These are phyloP conservation scores for Eurosta solidaginis DNA, from an alignment of 1,140 invertebrate genomes.

Conservation along the genomic window DNA sequence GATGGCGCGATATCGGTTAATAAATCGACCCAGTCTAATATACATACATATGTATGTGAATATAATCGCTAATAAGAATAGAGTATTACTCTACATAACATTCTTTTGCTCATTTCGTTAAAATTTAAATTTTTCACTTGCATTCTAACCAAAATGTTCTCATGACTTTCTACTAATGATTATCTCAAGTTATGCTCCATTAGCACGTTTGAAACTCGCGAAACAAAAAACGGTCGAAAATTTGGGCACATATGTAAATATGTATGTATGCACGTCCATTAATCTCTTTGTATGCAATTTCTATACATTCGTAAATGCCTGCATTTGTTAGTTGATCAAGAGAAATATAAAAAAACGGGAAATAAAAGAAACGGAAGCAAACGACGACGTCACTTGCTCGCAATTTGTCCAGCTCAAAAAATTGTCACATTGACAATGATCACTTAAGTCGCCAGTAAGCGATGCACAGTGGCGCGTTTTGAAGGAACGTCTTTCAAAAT, in stretches of 20 bases:
- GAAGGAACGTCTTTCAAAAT: too few relatives aligned
- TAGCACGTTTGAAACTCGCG: background rate
- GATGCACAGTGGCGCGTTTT: too few relatives aligned
- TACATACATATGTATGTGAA: background rate
- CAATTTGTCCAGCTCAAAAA: background rate
- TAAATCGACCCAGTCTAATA: too few relatives aligned
- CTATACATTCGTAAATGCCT: background rate
- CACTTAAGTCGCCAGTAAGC: background rate
- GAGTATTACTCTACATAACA: too few relatives aligned
- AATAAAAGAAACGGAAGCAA: background rate
- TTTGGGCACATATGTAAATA: background rate
- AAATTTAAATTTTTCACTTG: background rate
- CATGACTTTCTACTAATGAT: constrained; percentile 25
- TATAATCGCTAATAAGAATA: too few relatives aligned
- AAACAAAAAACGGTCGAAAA: background rate
- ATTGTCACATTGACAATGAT: background rate
- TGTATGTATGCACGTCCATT: background rate
- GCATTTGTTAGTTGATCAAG: background rate
- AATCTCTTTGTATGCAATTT: background rate
- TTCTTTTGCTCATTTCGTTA: background rate
- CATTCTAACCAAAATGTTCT: background rate
- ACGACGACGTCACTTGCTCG: background rate
- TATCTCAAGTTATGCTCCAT: background rate
- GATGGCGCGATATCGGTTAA: too few relatives aligned
- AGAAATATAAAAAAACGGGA: background rate